Percentiles rank a stretch among this genome's conserved stretches.
Evolutionary conservation across 1,140 invertebrate genomes (phyloP).

Genomic region (Sarcophaga peregrina): DNA sequence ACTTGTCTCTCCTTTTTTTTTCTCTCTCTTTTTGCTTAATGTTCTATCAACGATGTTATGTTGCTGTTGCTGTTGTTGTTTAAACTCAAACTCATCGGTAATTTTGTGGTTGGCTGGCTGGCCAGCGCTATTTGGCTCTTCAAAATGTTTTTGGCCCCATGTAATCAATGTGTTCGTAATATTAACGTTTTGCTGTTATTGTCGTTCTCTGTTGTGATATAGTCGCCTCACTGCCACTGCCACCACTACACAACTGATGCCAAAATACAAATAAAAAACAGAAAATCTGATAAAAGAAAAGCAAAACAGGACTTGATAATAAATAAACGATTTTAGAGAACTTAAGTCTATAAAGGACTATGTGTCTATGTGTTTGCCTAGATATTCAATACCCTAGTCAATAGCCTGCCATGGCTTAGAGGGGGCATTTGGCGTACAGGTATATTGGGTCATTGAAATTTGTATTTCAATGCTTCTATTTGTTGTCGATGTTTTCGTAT

Average conservation of each 20-base stretch:
- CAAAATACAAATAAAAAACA: not conserved
- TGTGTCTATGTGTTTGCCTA: too few species aligned
- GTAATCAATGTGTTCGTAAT: constrained; percentile 32
- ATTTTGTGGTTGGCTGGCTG: constrained; percentile 46
- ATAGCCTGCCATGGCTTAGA: not conserved
- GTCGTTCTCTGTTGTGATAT: not conserved
- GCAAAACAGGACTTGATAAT: too few species aligned
- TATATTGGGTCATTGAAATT: constrained; percentile 33
- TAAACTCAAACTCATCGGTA: constrained; percentile 45
- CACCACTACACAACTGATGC: constrained; percentile 4
- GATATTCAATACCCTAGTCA: too few species aligned
- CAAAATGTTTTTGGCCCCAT: constrained; percentile 2
- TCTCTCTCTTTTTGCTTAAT: not conserved
- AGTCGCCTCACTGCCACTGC: too few species aligned
- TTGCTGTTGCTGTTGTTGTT: constrained; percentile 34
- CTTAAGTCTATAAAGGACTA: too few species aligned
- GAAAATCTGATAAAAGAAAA: too few species aligned
- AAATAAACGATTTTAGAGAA: too few species aligned
- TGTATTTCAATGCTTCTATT: not conserved
- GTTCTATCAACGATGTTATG: not conserved
- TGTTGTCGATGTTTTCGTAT: too few species aligned
- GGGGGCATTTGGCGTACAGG: not conserved
- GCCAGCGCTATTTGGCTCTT: constrained; percentile 35
- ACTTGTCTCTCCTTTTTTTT: too few species aligned
- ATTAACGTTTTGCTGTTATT: constrained; percentile 16